Evolutionary conservation across 35 echinoderm and acorn worm species (phyloP).

Genomic region (Holothuria glaberrima): DNA sequence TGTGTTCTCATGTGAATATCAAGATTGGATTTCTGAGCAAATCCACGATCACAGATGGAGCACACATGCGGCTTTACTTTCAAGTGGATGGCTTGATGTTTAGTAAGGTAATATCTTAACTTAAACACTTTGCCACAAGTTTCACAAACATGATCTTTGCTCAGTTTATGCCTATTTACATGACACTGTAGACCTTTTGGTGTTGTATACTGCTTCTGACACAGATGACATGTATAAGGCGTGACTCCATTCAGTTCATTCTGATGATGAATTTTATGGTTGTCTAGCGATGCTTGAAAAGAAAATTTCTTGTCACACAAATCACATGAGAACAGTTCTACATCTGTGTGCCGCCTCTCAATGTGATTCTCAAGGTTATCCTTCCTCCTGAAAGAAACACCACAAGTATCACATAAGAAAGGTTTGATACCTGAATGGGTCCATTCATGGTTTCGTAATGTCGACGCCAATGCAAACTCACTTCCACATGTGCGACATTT

Average conservation of each 20-base stretch:
- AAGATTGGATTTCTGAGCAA: constrained; percentile 92
- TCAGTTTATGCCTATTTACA: constrained; percentile 59
- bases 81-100: constrained; percentile 75
- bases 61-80: constrained; percentile 84
- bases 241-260: constrained; percentile 68
- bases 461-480: constrained; percentile 58
- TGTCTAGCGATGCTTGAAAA: constrained; percentile 48
- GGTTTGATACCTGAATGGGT: constrained; percentile 56
- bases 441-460: constrained; percentile 73
- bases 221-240: constrained; percentile 79
- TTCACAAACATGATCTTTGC: constrained; percentile 76
- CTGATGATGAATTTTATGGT: constrained; percentile 85
- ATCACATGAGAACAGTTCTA: constrained; percentile 71
- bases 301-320: constrained; percentile 81
- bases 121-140: constrained; percentile 87
- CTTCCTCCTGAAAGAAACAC: constrained; percentile 68
- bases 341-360: constrained; percentile 51
- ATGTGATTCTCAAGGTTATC: constrained; percentile 75
- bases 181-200: constrained; percentile 73
- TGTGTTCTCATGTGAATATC: constrained; percentile 89
- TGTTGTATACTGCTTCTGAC: constrained; percentile 71
- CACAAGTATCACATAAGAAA: constrained; percentile 85
- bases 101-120: constrained; percentile 69
- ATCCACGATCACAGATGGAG: constrained; percentile 75
- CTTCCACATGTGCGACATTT: constrained; percentile 69